Conservation (phyloP, 2,113 vertebrate species). For the Rynchops niger region DNA sequence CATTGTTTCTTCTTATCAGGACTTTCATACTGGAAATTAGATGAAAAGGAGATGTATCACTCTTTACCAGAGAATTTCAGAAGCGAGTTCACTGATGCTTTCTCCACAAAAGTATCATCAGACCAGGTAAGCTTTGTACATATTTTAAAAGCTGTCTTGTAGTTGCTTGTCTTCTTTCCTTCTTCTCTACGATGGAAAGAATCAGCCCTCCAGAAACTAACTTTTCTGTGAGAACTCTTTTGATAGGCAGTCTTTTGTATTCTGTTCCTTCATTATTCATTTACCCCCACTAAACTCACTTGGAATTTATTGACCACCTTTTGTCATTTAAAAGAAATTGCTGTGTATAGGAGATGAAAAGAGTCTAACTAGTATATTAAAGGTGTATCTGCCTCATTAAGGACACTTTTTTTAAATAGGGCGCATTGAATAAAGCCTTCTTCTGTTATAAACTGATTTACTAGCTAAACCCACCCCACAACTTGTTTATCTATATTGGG, state of each 20-base stretch:
- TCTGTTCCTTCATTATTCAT: background rate
- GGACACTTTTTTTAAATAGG: background rate
- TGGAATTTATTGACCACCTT: background rate
- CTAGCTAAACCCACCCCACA: background rate
- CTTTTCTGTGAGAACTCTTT: background rate
- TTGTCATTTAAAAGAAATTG: background rate
- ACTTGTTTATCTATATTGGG: background rate
- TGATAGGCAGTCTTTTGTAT: background rate
- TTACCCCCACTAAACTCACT: background rate
- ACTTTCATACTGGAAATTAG: conserved; percentile 88
- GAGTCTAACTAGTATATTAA: background rate
- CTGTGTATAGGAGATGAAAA: background rate
- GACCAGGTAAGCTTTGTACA: conserved; percentile 70
- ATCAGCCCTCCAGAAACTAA: background rate
- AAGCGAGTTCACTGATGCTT: conserved; percentile 60
- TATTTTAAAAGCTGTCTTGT: background rate
- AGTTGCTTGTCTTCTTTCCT: background rate
- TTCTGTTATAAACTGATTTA: background rate
- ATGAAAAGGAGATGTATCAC: conserved; percentile 84
- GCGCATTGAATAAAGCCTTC: background rate
- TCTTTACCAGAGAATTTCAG: conserved; percentile 84
- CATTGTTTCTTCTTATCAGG: conserved; percentile 66
- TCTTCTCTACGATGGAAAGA: background rate
- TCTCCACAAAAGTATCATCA: conserved; percentile 67
- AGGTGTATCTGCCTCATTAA: background rate